Evolutionary conservation across 2,888 invertebrate genomes (phyloP), one percentile per base, ranked within the genome.

Genomic region (Merodon equestris): DNA sequence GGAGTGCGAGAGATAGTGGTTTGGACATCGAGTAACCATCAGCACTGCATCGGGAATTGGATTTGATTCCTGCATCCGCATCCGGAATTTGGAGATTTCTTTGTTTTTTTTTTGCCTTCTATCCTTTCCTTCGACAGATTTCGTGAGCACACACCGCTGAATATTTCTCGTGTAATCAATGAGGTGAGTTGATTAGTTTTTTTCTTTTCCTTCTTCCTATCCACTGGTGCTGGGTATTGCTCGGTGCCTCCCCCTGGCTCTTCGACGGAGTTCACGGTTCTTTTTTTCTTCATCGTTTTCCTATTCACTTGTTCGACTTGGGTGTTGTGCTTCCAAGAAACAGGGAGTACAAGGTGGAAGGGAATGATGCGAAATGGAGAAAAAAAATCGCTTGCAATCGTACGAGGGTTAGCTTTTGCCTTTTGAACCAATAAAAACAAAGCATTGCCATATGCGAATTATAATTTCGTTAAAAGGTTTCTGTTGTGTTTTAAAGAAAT

Each of bases 161-260:
- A 42, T 44, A 57, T 50, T 57, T 44, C 57, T 38, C 51, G 34
- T 72, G 72, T 64, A 64, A 64, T 64, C 72, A 57, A 72, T 72
- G 72, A 72, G 72, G 72, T 72, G 45, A 72, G 72, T 71, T 51
- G 9, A 12, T 44, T 13, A 40, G 42, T 27, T 47, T 63, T 13
- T 36, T 53, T 48, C 57, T 18, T 13, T 5, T 9, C 10, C n/a
- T 42, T 45, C 27, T 51, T 19, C 40, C n/a, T 64, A 44, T 12
- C 4, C 27, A n/a, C 47, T 38, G 45, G 12, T 15, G 36, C 36
- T 9, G 5, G 36, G 10, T 40, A n/a, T 40, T 9, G 3, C n/a
- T 40, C 40, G 3, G n/a, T 40, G 10, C 40, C 10, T 40, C 12
- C 10, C 40, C 27, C 47, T 27, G 58, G 51, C 3, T 3, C 40